These are phyloP conservation scores for Netelia virgata DNA, from an alignment of 2,888 invertebrate species.

Conservation along the genomic window DNA sequence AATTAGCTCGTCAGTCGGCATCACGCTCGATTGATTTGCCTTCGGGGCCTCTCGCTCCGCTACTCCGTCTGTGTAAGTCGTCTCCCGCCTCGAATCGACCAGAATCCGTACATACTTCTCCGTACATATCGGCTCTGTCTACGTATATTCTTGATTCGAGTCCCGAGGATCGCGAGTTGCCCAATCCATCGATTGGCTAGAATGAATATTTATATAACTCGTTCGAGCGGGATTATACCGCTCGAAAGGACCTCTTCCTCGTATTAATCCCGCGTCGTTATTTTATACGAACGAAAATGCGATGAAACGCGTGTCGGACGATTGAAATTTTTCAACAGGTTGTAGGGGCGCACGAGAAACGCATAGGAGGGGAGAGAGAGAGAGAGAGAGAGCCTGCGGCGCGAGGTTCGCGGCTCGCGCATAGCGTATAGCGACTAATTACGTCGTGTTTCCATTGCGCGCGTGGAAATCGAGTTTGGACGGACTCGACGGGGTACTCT, in stretches of 20 bases:
- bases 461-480: conserved; percentile 62
- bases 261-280: not conserved
- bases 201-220: not conserved
- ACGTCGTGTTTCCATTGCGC: conserved; percentile 62
- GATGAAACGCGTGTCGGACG: not conserved
- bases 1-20: conserved; percentile 55
- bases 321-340: conserved; percentile 52
- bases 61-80: not conserved
- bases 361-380: not conserved
- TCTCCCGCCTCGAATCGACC: conserved; percentile 4
- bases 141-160: conserved; percentile 32
- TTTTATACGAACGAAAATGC: not conserved
- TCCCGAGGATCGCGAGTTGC: conserved; percentile 23
- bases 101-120: not conserved
- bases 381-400: not conserved
- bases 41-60: conserved; percentile 28
- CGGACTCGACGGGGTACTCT: conserved; percentile 2
- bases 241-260: not conserved
- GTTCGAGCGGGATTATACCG: not conserved
- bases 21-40: conserved; percentile 56
- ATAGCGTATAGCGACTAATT: conserved; percentile 55
- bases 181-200: conserved; percentile 40
- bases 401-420: not conserved
- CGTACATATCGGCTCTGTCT: not conserved
- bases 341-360: not conserved